A percentile compares a stretch with the other conserved stretches of the same genome.
phyloP scores from a whole-genome alignment of 2,797 vertebrate genomes.

The Rhodeus uyekii region DNA sequence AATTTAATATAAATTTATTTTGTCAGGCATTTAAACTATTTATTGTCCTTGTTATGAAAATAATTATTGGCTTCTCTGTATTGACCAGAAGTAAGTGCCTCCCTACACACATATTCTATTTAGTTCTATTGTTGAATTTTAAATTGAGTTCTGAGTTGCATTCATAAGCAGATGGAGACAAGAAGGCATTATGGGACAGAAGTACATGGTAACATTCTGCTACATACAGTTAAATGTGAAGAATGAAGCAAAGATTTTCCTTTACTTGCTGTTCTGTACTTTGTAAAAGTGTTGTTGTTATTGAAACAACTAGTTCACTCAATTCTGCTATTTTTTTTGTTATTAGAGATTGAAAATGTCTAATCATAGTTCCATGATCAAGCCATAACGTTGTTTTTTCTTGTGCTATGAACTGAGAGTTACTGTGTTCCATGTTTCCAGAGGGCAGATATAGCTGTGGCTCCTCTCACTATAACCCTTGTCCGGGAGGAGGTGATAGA shows the following conservation, averaged over 20 bases:
- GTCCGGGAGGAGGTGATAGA: constrained; percentile 99
- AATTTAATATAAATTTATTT: neutral
- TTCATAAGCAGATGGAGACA: constrained; percentile 6
- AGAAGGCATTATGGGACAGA: constrained; percentile 14
- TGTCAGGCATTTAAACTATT: neutral
- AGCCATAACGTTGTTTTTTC: neutral
- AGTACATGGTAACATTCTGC: constrained; percentile 1
- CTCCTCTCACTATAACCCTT: constrained; percentile 97
- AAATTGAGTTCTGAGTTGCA: neutral
- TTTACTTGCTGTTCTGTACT: neutral
- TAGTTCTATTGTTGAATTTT: neutral
- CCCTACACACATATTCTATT: neutral
- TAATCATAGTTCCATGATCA: neutral
- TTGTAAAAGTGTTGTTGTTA: neutral
- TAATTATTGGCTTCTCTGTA: neutral
- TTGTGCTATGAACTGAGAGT: constrained; percentile 58
- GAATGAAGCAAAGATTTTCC: neutral
- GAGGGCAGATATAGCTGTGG: constrained; percentile 99
- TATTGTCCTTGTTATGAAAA: neutral
- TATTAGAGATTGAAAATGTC: neutral
- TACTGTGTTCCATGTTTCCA: constrained; percentile 79
- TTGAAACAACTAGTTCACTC: neutral
- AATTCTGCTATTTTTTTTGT: neutral
- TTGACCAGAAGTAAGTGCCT: neutral
- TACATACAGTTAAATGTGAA: neutral